Conservation (phyloP, 2,888 invertebrate species). For the Acrocyrtus sp. region DNA sequence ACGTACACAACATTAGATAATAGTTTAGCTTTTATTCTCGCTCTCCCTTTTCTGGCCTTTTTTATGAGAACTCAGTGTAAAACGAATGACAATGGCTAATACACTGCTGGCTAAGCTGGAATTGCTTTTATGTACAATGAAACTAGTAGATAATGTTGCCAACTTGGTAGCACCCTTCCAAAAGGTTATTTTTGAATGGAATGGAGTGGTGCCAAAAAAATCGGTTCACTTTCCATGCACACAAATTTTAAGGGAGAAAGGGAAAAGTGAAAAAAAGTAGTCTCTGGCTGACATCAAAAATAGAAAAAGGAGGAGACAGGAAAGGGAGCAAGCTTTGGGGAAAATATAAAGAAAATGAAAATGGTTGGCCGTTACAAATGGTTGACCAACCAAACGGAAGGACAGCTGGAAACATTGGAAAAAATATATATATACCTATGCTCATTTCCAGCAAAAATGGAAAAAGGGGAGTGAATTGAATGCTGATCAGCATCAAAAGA, state of each 20-base stretch:
- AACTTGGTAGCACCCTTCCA: constrained; percentile 17
- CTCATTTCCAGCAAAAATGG: too few relatives aligned
- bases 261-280: not conserved
- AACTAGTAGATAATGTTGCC: not conserved
- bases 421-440: too few relatives aligned
- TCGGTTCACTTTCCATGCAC: constrained; percentile 1
- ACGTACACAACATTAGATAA: not conserved
- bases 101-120: constrained; percentile 12
- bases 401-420: too few relatives aligned
- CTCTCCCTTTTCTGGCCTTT: not conserved
- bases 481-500: too few relatives aligned
- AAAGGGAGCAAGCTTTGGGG: not conserved
- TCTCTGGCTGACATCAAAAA: constrained; percentile 5
- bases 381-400: constrained; percentile 28
- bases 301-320: not conserved
- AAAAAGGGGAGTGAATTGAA: too few relatives aligned
- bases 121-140: not conserved
- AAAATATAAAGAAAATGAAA: not conserved
- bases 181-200: constrained; percentile 32
- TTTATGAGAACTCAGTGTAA: not conserved
- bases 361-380: constrained; percentile 38
- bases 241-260: not conserved
- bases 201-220: constrained; percentile 57
- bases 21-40: not conserved
- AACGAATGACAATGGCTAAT: constrained; percentile 13